Evolutionary conservation across 2,797 vertebrate genomes (phyloP).

Genomic region (Hirundo rustica): DNA sequence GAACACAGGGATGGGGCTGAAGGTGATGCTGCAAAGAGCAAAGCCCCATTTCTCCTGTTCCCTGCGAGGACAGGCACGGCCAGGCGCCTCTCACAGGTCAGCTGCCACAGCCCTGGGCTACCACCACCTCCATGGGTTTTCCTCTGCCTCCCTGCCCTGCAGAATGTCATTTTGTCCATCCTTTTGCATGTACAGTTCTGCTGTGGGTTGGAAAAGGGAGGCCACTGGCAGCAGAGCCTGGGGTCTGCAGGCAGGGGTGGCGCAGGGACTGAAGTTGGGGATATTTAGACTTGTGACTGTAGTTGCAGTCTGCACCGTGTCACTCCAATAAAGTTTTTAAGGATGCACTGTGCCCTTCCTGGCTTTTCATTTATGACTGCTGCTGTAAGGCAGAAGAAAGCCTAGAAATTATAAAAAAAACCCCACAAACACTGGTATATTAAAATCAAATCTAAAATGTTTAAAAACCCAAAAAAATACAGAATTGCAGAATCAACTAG

Average conservation of each 20-base stretch:
- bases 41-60: background rate
- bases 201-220: background rate
- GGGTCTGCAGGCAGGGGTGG: background rate
- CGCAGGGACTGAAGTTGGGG: background rate
- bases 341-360: background rate
- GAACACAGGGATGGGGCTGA: background rate
- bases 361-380: background rate
- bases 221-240: background rate
- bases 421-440: accelerated
- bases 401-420: background rate
- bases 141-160: background rate
- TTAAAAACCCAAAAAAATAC: background rate
- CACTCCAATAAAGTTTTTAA: conserved; percentile 58
- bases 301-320: conserved; percentile 12
- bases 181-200: accelerated
- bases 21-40: background rate
- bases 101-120: background rate
- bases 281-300: conserved; percentile 32
- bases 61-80: background rate
- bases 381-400: background rate
- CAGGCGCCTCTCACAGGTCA: accelerated
- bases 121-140: background rate
- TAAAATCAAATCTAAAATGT: background rate
- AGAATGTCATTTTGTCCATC: background rate
- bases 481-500: background rate